Evolutionary conservation across 2,888 invertebrate genomes (phyloP), one percentile per base, ranked within the genome.

Genomic region (Petrophora chlorosata): DNA sequence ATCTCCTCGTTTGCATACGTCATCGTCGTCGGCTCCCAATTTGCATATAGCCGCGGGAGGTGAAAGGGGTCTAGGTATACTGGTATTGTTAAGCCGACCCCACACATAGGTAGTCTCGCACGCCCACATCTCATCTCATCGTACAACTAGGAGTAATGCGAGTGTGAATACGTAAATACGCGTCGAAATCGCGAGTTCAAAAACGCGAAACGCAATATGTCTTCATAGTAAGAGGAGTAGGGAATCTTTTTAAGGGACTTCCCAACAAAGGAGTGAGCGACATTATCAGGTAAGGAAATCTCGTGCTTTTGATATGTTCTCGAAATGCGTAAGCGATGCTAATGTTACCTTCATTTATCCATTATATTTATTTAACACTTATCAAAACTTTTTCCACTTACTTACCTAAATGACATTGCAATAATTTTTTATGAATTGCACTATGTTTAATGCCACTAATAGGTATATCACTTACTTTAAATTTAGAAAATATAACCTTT

Each of bases 151-250:
- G 73, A 82, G 85, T 88, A 88, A 88, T 86, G 86, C 82, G 85
- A 87, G 85, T 86, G 88, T 87, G 88, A 88, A 88, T 89, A 88
- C 84, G 88, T 87, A 89, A 88, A 89, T 89, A 89, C 84, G 79
- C 79, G 79, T 79, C 76, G 85, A 84, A 84, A 85, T 85, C 85
- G 88, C 84, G 86, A 85, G 81, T 86, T 88, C 87, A 88, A 89
- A 88, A 89, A 88, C 86, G 86, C 84, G 87, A 86, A 88, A 86
- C 85, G 88, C 82, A 87, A 88, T 89, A 88, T 89, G 89, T 88
- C 89, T 89, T 88, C 82, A 86, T 88, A 76, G 78, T 71, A 70
- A 70, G 70, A 76, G 80, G 83, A 82, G 82, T 82, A 79, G 79
- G 82, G 79, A 87, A 82, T 85, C 79, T 85, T 85, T 77, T 82